Base-by-base conservation (phyloP, 2,797 vertebrate genomes). In the Crenuchus spilurus region DNA sequence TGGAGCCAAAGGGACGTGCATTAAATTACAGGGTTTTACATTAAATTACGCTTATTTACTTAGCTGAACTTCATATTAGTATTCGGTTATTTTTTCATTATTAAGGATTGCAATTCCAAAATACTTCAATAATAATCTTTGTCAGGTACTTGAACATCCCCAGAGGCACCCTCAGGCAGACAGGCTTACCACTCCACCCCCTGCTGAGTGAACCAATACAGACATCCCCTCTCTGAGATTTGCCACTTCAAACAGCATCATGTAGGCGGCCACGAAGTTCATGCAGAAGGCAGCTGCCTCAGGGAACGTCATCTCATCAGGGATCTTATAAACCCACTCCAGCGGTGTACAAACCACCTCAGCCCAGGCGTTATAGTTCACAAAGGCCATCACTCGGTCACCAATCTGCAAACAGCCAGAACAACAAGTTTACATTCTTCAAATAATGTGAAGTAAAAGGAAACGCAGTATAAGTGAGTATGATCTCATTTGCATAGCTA, bases 201-300 rank as follows among this genome's bases (percentile, higher is more conserved):
- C 98, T 10, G 96, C 98, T 0, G 98, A 99, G 85, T 99, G 97
- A 51, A 99, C 95, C 66, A 99, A 90, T 82, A 99, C 98, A 1
- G 97, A 99, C 98, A 99, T 99, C 61, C 96, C 98, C 87, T 97
- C 96, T 74, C 94, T 90, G 63, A 99, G 94, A 88, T 96, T 99
- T 80, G 97, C 96, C 1, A 99, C 95, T 88, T 99, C 96, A 80
- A 99, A 99, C 60, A 99, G 94, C 98, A 99, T 99, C 95, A 98
- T 95, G 84, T 99, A 98, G 9, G 98, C 97, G 46, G 97, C 94
- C 84, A 99, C 96, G 86, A 97, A 99, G 94, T 97, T 99, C 92
- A 99, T 92, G 75, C 94, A 94, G 84, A 99, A 99, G 0, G 95
- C 97, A 37, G 97, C 96, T 0, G 96, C 97, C 91, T 99, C 97